These are phyloP conservation scores for Poecilia picta DNA, from an alignment of 2,797 vertebrate species.

Conservation along the genomic window DNA sequence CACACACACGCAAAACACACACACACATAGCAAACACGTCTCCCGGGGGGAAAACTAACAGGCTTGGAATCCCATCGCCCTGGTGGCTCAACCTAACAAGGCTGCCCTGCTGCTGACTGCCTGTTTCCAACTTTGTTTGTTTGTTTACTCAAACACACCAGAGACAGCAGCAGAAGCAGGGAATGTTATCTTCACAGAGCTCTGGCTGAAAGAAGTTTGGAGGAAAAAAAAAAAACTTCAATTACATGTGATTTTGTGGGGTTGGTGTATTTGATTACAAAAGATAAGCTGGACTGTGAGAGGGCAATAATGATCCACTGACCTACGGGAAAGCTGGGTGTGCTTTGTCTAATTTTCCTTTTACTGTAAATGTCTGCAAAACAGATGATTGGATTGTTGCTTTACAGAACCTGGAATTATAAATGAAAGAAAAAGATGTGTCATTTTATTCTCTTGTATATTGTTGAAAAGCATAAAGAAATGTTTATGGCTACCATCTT, in stretches of 20 bases:
- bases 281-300: constrained; percentile 68
- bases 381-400: constrained; percentile 30
- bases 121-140: constrained; percentile 75
- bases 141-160: constrained; percentile 69
- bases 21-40: constrained; percentile 39
- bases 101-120: constrained; percentile 62
- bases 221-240: constrained; percentile 57
- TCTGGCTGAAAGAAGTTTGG: constrained; percentile 44
- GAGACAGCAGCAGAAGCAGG: constrained; percentile 49
- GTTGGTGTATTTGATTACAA: constrained; percentile 63
- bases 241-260: constrained; percentile 75
- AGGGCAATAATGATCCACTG: constrained; percentile 57
- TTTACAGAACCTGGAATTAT: constrained; percentile 8
- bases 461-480: constrained; percentile 12
- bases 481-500: not conserved
- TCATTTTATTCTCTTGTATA: constrained; percentile 4
- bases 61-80: constrained; percentile 64
- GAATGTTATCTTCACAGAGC: constrained; percentile 67
- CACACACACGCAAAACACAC: constrained; percentile 13
- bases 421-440: not conserved
- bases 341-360: constrained; percentile 41
- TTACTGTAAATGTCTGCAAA: constrained; percentile 61
- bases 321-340: constrained; percentile 67
- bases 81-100: constrained; percentile 69
- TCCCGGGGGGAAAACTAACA: constrained; percentile 71